Conservation (phyloP, 2,797 vertebrate genomes). For the Ispidina lecontei region DNA sequence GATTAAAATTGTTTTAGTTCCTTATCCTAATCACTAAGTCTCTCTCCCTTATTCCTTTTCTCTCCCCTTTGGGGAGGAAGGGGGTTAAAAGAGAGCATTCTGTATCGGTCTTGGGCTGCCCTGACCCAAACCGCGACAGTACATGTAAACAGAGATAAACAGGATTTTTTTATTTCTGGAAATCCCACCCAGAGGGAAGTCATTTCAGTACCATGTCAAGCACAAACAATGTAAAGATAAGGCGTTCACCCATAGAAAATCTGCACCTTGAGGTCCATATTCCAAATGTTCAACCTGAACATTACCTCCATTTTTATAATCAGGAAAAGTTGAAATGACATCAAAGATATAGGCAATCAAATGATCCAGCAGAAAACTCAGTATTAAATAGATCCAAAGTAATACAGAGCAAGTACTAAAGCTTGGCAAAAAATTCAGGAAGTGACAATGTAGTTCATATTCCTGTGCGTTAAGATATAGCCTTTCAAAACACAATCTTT, state of each 20-base stretch:
- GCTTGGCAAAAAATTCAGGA: neutral
- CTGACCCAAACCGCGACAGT: too few species aligned
- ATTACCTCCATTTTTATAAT: neutral
- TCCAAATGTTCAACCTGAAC: neutral
- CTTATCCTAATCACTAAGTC: too few species aligned
- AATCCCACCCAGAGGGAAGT: neutral
- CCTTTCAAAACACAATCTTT: neutral
- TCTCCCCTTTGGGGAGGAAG: too few species aligned
- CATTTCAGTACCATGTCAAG: neutral
- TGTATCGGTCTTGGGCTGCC: too few species aligned
- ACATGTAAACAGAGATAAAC: neutral
- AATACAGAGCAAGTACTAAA: neutral
- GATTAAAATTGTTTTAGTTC: too few species aligned
- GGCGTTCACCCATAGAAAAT: neutral
- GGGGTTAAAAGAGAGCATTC: too few species aligned
- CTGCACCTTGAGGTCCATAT: neutral
- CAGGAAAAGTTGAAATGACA: neutral
- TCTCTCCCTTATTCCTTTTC: too few species aligned
- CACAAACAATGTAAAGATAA: neutral
- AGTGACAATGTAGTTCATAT: neutral
- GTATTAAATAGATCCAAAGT: neutral
- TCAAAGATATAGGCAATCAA: neutral
- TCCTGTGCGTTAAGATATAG: neutral
- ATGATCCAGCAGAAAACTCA: neutral
- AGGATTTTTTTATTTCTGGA: neutral